Percentiles rank a stretch among this genome's conserved stretches.
Evolutionary conservation across 2,888 invertebrate species (phyloP).

Genomic region (Mesorhabditis sp.): DNA sequence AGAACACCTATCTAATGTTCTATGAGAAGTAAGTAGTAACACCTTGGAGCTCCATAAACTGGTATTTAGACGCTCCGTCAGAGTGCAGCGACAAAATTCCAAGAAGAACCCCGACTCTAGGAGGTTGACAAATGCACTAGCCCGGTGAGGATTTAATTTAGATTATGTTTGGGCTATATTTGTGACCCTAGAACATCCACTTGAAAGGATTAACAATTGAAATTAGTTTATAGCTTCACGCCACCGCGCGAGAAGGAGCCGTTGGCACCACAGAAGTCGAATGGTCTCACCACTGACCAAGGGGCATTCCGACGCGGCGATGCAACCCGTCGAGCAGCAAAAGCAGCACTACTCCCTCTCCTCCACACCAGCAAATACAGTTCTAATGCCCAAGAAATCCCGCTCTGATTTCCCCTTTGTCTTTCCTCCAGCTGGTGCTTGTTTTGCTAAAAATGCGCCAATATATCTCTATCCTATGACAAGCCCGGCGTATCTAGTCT

Average conservation of each 20-base stretch:
- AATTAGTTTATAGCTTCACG: neutral
- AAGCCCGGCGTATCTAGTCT: no score
- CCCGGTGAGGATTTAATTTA: neutral
- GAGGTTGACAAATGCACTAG: neutral
- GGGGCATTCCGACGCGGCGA: neutral
- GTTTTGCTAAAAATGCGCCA: no score
- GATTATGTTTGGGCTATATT: no score
- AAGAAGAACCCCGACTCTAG: neutral
- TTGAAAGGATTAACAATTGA: no score
- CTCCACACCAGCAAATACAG: neutral
- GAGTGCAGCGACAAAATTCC: neutral
- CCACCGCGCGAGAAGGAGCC: constrained; percentile 1
- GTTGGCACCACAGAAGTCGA: constrained; percentile 2
- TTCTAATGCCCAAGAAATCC: no score
- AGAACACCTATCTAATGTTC: neutral
- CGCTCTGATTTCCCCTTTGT: no score
- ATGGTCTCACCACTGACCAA: neutral
- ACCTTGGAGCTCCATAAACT: neutral
- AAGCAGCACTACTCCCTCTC: neutral
- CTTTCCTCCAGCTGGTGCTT: no score
- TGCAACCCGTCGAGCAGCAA: neutral
- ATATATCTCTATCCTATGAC: no score
- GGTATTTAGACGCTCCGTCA: neutral
- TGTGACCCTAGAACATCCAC: no score
- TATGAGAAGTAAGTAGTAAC: neutral